These are phyloP conservation scores for Rhinopomastus cyanomelas DNA, from an alignment of 2,113 vertebrate species.

Conservation along the genomic window DNA sequence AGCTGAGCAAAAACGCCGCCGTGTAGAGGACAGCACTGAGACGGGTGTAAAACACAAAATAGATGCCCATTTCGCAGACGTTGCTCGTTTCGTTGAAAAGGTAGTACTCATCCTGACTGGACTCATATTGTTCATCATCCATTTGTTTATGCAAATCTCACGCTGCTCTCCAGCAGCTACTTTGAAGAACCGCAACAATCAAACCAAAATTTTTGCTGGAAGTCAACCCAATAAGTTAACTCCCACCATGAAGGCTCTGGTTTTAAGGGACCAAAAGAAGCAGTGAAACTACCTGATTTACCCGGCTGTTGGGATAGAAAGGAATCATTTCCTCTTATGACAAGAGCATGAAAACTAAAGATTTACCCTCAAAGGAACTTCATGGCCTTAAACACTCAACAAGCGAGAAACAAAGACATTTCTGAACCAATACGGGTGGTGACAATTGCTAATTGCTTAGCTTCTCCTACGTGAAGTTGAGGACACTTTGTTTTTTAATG, in stretches of 20 bases:
- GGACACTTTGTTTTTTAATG: neutral
- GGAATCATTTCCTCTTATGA: neutral
- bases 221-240: neutral
- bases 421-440: neutral
- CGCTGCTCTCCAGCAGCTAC: neutral
- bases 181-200: neutral
- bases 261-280: constrained; percentile 43
- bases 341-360: neutral
- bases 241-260: neutral
- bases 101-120: neutral
- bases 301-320: neutral
- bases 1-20: constrained; percentile 80
- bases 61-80: constrained; percentile 63
- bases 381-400: neutral
- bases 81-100: neutral
- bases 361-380: neutral
- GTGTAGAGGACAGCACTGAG: constrained; percentile 77
- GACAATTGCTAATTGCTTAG: neutral
- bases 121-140: neutral
- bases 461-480: neutral
- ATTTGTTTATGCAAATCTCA: constrained; percentile 1
- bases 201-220: neutral
- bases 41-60: constrained; percentile 35
- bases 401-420: neutral
- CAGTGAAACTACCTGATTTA: constrained; percentile 38